Evolutionary conservation across 2,888 invertebrate species (phyloP).

Genomic region (Acronicta leporina): DNA sequence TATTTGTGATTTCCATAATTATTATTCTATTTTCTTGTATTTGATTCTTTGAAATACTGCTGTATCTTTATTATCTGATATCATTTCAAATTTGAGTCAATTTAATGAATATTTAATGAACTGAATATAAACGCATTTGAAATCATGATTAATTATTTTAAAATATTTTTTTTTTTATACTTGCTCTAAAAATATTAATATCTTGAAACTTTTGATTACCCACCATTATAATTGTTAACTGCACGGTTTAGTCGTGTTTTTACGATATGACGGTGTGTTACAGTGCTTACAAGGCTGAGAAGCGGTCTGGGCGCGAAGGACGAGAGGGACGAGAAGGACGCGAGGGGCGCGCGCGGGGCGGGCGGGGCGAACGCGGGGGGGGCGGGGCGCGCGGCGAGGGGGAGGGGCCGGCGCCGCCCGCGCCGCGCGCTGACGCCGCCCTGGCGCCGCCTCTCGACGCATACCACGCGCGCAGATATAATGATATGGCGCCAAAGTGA

Average conservation of each 20-base stretch:
- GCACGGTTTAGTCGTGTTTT: no score
- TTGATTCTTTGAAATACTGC: no score
- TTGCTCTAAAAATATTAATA: no score
- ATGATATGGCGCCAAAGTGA: constrained; percentile 96
- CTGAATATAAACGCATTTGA: no score
- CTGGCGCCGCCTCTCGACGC: constrained; percentile 87
- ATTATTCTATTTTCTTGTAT: no score
- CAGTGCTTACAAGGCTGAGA: constrained; percentile 85
- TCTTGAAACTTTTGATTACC: no score
- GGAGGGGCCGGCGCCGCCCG: constrained; percentile 66
- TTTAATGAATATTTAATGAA: no score
- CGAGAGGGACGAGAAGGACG: constrained; percentile 71
- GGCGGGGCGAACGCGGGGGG: constrained; percentile 75
- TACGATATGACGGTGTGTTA: constrained; percentile 9
- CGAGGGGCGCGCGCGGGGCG: constrained; percentile 80
- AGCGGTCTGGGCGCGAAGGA: constrained; percentile 70
- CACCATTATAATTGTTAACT: no score
- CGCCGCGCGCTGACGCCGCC: constrained; percentile 69
- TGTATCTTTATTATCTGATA: no score
- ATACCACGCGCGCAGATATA: constrained; percentile 92
- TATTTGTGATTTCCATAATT: neutral
- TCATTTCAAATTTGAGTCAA: no score
- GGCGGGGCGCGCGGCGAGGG: constrained; percentile 82
- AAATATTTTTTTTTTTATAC: no score
- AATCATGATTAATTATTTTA: no score